These are phyloP conservation scores for Styela clava DNA, from an alignment of 23 tunicate species.

Conservation along the genomic window DNA sequence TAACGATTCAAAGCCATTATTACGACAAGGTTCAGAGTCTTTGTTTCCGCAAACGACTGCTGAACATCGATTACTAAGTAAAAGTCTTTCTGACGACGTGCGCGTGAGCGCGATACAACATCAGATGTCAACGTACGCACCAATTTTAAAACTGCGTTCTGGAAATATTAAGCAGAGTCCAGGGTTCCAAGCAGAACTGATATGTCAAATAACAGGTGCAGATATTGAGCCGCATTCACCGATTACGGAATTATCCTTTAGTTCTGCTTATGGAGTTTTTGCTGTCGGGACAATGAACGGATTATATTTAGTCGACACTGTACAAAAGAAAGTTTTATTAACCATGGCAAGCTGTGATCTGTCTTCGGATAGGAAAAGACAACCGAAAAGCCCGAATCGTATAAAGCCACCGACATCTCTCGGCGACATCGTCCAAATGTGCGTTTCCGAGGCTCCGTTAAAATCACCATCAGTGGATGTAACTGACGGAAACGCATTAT, in stretches of 20 bases:
- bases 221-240: conserved; percentile 29
- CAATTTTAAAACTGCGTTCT: conserved; percentile 36
- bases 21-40: conserved; percentile 20
- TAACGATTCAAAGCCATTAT: conserved; percentile 13
- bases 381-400: conserved; percentile 45
- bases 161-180: conserved; percentile 44
- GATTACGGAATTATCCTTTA: conserved; percentile 22
- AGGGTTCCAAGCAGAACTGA: conserved; percentile 61
- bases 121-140: conserved; percentile 15
- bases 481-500: neutral
- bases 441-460: conserved; percentile 24
- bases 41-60: neutral
- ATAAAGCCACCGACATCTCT: conserved; percentile 37
- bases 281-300: conserved; percentile 48
- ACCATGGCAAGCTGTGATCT: conserved; percentile 38
- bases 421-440: conserved; percentile 19
- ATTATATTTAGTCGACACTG: conserved; percentile 43
- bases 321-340: conserved; percentile 38
- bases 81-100: conserved; percentile 11
- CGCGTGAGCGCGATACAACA: neutral
- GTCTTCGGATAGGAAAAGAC: conserved; percentile 31
- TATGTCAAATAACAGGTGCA: conserved; percentile 41
- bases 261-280: conserved; percentile 28
- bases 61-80: neutral
- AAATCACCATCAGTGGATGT: conserved; percentile 38